A percentile compares a stretch with the other conserved stretches of the same genome.
Evolutionary conservation across 2,888 invertebrate genomes (phyloP).

Genomic region (Drosophila ustulata): DNA sequence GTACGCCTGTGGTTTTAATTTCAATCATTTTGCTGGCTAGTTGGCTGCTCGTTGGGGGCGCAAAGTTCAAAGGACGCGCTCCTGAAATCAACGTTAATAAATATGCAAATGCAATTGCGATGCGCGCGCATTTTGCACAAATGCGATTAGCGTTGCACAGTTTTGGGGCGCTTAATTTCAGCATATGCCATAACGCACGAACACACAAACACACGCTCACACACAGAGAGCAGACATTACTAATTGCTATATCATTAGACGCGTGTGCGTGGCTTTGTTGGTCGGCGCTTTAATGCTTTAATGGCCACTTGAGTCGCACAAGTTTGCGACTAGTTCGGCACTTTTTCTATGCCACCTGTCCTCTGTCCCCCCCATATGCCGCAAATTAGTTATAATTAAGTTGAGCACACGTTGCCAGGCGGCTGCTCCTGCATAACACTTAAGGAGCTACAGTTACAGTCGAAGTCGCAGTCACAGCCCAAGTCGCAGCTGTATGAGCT

Average conservation of each 20-base stretch:
- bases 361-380: conserved; percentile 57
- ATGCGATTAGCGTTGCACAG: conserved; percentile 68
- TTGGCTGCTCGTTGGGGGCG: conserved; percentile 9
- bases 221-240: conserved; percentile 23
- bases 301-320: conserved; percentile 71
- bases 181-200: conserved; percentile 34
- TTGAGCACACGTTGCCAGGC: conserved; percentile 68
- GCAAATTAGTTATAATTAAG: conserved; percentile 79
- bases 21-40: conserved; percentile 73
- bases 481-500: conserved; percentile 50
- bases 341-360: conserved; percentile 57
- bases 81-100: conserved; percentile 70
- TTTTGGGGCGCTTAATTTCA: conserved; percentile 41
- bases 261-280: conserved; percentile 12
- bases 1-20: conserved; percentile 80
- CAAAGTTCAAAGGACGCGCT: conserved; percentile 34
- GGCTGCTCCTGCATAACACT: conserved; percentile 59
- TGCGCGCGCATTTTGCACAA: conserved; percentile 45
- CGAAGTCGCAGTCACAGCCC: conserved; percentile 56
- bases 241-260: conserved; percentile 67
- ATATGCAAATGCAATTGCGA: conserved; percentile 67
- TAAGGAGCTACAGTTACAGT: conserved; percentile 61
- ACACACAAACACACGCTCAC: neutral
- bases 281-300: conserved; percentile 71
- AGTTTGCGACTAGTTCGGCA: conserved; percentile 65